These are phyloP conservation scores for Conus canariensis DNA, from an alignment of 2,888 invertebrate genomes.

Conservation along the genomic window DNA sequence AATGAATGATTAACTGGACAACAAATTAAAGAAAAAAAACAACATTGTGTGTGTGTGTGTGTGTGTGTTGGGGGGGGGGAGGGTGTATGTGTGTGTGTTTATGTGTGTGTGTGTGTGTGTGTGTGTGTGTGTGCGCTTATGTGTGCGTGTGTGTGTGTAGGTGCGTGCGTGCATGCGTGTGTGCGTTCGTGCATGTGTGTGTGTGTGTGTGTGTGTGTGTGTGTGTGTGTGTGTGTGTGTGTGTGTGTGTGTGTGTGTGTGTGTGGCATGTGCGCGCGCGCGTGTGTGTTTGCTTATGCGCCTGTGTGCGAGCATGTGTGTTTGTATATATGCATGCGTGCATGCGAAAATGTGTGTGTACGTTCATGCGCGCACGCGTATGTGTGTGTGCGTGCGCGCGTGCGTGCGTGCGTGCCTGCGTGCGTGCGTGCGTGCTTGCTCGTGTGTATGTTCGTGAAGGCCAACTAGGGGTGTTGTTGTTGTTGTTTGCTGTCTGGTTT, in stretches of 20 bases:
- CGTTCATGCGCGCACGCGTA: too few species aligned
- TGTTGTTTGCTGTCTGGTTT: too few species aligned
- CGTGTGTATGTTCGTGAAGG: background rate
- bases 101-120: background rate
- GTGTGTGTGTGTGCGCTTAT: background rate
- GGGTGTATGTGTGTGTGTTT: background rate
- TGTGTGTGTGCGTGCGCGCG: background rate
- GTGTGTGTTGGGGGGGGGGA: too few species aligned
- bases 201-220: background rate
- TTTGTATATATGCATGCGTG: background rate
- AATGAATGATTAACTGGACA: too few species aligned
- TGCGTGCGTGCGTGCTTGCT: background rate
- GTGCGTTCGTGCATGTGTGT: background rate
- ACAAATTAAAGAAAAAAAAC: too few species aligned
- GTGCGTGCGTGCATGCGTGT: too few species aligned
- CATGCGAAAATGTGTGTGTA: background rate
- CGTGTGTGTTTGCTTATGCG: background rate
- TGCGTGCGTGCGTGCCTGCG: background rate
- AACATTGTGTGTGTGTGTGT: too few species aligned
- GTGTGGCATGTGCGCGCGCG: background rate
- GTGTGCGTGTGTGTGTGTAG: too few species aligned
- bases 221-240: background rate
- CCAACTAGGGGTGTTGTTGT: background rate
- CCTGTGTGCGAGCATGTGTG: background rate
- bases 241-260: background rate